Percentiles rank a stretch among this genome's conserved stretches.
These are phyloP conservation scores for Phthorimaea operculella DNA, from an alignment of 1,140 invertebrate genomes.

Conservation along the genomic window DNA sequence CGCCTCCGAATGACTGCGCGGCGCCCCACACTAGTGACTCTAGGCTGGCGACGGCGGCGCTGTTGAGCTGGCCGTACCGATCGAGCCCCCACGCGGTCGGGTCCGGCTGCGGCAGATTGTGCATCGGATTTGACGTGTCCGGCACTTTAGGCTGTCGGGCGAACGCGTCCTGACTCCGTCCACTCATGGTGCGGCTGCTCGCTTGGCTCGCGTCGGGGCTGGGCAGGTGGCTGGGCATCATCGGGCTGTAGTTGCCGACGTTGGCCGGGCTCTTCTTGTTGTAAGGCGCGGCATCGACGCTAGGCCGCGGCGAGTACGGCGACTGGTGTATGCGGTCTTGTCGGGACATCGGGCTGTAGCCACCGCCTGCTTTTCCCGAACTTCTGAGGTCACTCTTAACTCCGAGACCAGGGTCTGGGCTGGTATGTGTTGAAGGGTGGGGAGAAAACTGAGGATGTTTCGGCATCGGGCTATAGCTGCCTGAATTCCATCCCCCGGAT, in stretches of 20 bases:
- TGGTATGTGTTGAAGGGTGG: conserved; percentile 50
- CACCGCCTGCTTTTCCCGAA: conserved; percentile 48
- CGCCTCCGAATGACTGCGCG: conserved; percentile 27
- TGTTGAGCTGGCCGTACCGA: conserved; percentile 30
- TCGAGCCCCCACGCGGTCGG: conserved; percentile 38
- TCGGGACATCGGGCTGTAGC: conserved; percentile 52
- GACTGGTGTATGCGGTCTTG: conserved; percentile 49
- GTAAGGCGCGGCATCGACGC: conserved; percentile 40
- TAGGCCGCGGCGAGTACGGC: conserved; percentile 52
- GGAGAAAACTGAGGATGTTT: conserved; percentile 56
- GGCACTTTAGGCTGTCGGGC: conserved; percentile 15
- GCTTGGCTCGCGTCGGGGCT: conserved; percentile 46
- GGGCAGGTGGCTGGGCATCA: conserved; percentile 49
- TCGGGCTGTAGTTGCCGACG: conserved; percentile 55
- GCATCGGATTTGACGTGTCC: conserved; percentile 13
- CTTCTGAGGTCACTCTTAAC: conserved; percentile 42
- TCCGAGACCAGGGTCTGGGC: conserved; percentile 45
- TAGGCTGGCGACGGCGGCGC: conserved; percentile 27
- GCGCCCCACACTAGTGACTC: conserved; percentile 51
- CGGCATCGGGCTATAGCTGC: conserved; percentile 59
- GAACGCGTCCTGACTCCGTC: conserved; percentile 38
- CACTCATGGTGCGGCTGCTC: conserved; percentile 23
- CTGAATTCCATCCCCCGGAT: conserved; percentile 50
- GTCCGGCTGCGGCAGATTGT: conserved; percentile 29
- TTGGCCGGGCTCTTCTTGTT: conserved; percentile 51